Evolutionary conservation across 1,140 invertebrate genomes (phyloP).

Genomic region (Drosophila arawakana): DNA sequence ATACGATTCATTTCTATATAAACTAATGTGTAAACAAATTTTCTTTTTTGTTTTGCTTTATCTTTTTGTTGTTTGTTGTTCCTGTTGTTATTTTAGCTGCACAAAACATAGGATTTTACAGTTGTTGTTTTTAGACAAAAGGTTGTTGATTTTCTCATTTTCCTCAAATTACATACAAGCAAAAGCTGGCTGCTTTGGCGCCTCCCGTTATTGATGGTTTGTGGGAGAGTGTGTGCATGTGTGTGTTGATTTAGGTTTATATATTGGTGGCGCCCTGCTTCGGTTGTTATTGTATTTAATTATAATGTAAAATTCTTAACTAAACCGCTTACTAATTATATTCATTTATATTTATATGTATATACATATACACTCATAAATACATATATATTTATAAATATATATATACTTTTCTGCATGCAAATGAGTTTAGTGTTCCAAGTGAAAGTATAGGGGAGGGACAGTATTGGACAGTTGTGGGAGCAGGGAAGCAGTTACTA

Average conservation of each 20-base stretch:
- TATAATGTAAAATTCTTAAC: slow-evolving; percentile 80
- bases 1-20: slow-evolving; percentile 57
- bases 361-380: slow-evolving; percentile 54
- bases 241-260: slow-evolving; percentile 28
- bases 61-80: slow-evolving; percentile 49
- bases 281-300: slow-evolving; percentile 56
- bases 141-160: slow-evolving; percentile 37
- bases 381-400: slow-evolving; percentile 60
- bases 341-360: slow-evolving; percentile 76
- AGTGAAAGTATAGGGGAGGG: slow-evolving; percentile 29
- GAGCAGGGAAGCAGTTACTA: slow-evolving; percentile 26
- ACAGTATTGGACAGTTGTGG: slow-evolving; percentile 28
- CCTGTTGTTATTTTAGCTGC: slow-evolving; percentile 54
- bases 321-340: slow-evolving; percentile 79
- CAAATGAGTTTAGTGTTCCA: slow-evolving; percentile 55
- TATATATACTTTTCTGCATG: slow-evolving; percentile 62
- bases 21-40: slow-evolving; percentile 79
- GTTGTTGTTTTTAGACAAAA: slow-evolving; percentile 53
- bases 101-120: slow-evolving; percentile 77
- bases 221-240: slow-evolving; percentile 29
- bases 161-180: slow-evolving; percentile 65
- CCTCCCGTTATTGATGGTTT: slow-evolving; percentile 30
- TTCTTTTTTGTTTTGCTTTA: slow-evolving; percentile 44
- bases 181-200: slow-evolving; percentile 60
- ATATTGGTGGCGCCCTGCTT: slow-evolving; percentile 42